These are phyloP conservation scores for Rutilus rutilus DNA, from an alignment of 2,113 vertebrate species.

Conservation along the genomic window DNA sequence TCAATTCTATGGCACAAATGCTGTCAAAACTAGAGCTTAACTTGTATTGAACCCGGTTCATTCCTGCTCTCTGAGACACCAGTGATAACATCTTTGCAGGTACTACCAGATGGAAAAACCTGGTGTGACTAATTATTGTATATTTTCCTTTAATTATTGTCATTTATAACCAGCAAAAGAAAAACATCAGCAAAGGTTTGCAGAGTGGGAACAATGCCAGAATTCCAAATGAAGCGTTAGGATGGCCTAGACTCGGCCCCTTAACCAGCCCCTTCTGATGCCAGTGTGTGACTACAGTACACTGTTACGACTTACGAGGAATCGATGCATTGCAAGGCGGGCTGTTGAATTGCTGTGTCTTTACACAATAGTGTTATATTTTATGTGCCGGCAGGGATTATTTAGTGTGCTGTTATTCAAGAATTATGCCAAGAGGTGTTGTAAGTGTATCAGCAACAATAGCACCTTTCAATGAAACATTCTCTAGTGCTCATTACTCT, in stretches of 20 bases:
- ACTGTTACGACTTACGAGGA: not conserved
- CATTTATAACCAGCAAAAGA: conserved; percentile 86
- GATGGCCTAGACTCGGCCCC: not conserved
- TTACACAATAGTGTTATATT: conserved; percentile 25
- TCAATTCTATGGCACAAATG: not conserved
- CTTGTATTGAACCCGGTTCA: not conserved
- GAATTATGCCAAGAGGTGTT: not conserved
- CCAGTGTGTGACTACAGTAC: not conserved
- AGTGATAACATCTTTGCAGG: conserved; percentile 79
- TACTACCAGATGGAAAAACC: conserved; percentile 88
- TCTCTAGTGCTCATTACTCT: conserved; percentile 9
- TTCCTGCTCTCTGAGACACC: conserved; percentile 76
- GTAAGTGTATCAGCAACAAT: conserved; percentile 15
- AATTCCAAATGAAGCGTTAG: conserved; percentile 45
- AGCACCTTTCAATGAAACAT: conserved; percentile 30
- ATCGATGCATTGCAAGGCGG: not conserved
- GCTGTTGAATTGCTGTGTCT: not conserved
- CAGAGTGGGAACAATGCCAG: conserved; percentile 63
- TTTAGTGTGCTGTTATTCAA: conserved; percentile 3
- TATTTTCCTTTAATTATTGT: conserved; percentile 92
- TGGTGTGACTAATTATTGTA: conserved; percentile 94
- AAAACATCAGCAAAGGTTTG: conserved; percentile 80
- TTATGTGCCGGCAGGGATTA: conserved; percentile 1
- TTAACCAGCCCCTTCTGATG: conserved; percentile 12
- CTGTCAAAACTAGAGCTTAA: conserved; percentile 3